phyloP scores from a whole-genome alignment of 2,113 vertebrate genomes.

The Phoxinus phoxinus region DNA sequence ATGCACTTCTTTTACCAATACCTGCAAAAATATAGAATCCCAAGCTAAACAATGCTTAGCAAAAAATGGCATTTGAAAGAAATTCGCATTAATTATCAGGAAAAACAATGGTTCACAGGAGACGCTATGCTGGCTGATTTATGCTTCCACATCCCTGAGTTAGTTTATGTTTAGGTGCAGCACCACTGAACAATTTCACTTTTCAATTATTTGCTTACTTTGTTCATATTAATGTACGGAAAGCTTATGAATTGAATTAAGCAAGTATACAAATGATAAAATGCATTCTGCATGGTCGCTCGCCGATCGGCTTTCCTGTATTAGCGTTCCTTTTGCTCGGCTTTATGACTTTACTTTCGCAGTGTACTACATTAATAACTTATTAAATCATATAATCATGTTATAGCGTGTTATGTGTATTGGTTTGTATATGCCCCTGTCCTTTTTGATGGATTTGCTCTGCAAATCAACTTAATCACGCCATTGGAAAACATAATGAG shows the following conservation, averaged over 20 bases:
- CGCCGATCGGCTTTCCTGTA: slow-evolving; percentile 49
- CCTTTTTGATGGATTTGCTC: slow-evolving; percentile 72
- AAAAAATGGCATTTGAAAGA: not conserved
- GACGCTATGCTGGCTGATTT: not conserved
- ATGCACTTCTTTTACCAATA: slow-evolving; percentile 3
- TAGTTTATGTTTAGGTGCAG: slow-evolving; percentile 31
- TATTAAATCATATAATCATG: slow-evolving; percentile 77
- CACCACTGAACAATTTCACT: slow-evolving; percentile 39
- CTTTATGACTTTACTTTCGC: slow-evolving; percentile 70
- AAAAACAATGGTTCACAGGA: slow-evolving; percentile 26
- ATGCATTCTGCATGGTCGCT: slow-evolving; percentile 47
- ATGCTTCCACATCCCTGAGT: slow-evolving; percentile 23
- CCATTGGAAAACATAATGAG: slow-evolving; percentile 75
- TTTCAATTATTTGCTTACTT: slow-evolving; percentile 60
- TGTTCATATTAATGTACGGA: slow-evolving; percentile 63
- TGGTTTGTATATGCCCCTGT: slow-evolving; percentile 70
- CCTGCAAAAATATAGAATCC: not conserved
- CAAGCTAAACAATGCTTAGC: not conserved
- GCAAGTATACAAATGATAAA: slow-evolving; percentile 49
- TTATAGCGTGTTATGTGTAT: slow-evolving; percentile 72
- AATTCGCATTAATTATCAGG: slow-evolving; percentile 32
- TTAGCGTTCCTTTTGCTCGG: slow-evolving; percentile 57
- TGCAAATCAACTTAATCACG: slow-evolving; percentile 78
- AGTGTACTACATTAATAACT: slow-evolving; percentile 74
- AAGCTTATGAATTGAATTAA: slow-evolving; percentile 36